phyloP scores from a whole-genome alignment of 2,113 vertebrate genomes.

The Eptesicus fuscus region DNA sequence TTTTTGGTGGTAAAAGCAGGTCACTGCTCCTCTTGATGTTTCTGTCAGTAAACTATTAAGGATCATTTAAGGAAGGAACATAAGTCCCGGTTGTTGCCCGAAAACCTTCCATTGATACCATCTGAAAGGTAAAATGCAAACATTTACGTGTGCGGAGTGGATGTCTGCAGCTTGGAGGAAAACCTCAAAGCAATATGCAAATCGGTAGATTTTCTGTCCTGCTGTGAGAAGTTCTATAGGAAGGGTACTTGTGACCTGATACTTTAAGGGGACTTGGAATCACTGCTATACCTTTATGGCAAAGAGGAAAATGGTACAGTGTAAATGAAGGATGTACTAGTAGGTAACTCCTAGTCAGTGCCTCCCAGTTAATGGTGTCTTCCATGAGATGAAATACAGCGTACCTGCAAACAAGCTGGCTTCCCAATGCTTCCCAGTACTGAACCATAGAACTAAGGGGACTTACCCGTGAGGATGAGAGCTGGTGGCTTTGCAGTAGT shows the following conservation, averaged over 20 bases:
- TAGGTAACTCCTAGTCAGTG: background rate
- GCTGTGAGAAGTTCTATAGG: background rate
- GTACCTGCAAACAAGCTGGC: background rate
- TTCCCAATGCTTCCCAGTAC: background rate
- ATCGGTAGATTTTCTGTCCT: background rate
- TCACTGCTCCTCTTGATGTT: background rate
- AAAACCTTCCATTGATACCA: background rate
- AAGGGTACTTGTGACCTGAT: background rate
- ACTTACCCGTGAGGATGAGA: background rate
- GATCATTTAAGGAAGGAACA: constrained; percentile 10
- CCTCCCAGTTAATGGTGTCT: background rate
- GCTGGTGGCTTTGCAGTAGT: background rate
- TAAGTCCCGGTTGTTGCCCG: constrained; percentile 8
- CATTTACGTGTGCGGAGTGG: background rate
- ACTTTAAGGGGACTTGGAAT: background rate
- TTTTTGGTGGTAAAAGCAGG: background rate
- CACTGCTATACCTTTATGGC: background rate
- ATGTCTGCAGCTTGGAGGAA: background rate
- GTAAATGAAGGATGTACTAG: background rate
- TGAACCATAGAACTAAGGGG: background rate
- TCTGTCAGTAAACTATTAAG: constrained; percentile 43
- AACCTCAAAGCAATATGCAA: background rate
- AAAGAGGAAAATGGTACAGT: background rate
- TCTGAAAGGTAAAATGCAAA: constrained; percentile 2
- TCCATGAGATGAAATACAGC: background rate